phyloP scores from a whole-genome alignment of 2,113 vertebrate genomes.

The Oreochromis aureus region DNA sequence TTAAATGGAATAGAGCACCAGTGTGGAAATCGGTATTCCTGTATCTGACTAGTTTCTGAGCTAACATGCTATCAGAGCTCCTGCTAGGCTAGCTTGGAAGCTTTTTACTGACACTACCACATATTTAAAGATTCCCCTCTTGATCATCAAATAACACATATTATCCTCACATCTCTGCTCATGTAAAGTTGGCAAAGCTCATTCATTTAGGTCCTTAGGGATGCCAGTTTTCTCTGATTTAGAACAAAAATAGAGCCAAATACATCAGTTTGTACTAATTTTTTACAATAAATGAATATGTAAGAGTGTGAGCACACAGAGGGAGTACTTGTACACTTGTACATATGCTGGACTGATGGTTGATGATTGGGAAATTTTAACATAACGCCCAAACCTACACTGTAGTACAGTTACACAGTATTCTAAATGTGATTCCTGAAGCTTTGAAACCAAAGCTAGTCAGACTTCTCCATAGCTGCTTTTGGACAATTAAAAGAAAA shows the following conservation, averaged over 20 bases:
- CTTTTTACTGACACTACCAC: background rate
- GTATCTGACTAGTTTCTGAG: background rate
- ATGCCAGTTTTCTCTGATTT: background rate
- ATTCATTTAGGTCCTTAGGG: background rate
- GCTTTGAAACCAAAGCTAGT: background rate
- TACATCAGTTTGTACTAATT: background rate
- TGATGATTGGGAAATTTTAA: background rate
- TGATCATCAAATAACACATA: background rate
- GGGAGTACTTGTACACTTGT: background rate
- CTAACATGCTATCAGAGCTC: background rate
- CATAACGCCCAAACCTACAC: background rate
- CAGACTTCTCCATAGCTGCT: background rate
- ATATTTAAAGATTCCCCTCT: background rate
- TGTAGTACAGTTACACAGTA: background rate
- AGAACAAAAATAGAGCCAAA: background rate
- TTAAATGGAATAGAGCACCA: background rate
- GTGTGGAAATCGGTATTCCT: background rate
- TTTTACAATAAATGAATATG: background rate
- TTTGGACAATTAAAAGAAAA: conserved; percentile 33
- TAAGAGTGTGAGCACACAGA: background rate
- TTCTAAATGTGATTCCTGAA: background rate
- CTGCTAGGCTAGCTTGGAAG: background rate
- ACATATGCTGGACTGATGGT: background rate
- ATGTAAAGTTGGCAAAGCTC: background rate
- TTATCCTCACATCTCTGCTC: background rate